Conservation (phyloP, 2,113 vertebrate species). For the Abramis brama region DNA sequence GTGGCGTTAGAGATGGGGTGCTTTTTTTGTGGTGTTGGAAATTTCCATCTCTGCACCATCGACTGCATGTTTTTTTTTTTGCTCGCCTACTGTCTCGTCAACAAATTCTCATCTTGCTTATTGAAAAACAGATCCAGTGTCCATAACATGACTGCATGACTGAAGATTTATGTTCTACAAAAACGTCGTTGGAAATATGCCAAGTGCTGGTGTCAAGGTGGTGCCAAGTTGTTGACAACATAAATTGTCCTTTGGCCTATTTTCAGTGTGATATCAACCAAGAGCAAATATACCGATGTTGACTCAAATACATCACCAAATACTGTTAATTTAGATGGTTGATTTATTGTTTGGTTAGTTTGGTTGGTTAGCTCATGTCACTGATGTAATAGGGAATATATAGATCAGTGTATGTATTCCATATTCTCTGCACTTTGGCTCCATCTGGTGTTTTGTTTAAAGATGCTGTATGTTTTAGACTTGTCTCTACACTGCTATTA, state of each 20-base stretch:
- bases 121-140: constrained; percentile 37
- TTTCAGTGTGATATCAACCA: background rate
- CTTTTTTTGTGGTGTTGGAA: constrained; percentile 32
- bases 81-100: constrained; percentile 26
- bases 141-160: background rate
- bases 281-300: background rate
- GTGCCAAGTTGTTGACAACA: background rate
- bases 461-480: no score
- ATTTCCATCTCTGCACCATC: constrained; percentile 49
- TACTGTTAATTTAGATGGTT: background rate
- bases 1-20: background rate
- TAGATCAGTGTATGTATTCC: background rate
- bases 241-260: background rate
- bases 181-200: background rate
- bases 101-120: constrained; percentile 3
- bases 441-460: constrained; percentile 1
- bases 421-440: background rate
- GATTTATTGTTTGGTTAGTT: background rate
- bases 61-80: constrained; percentile 5
- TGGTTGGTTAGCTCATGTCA: background rate
- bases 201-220: background rate
- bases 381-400: background rate
- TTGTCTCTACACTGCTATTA: background rate
- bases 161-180: constrained; percentile 13
- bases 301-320: background rate